Evolutionary conservation across 2,113 vertebrate genomes (phyloP).

Genomic region (Indri indri): DNA sequence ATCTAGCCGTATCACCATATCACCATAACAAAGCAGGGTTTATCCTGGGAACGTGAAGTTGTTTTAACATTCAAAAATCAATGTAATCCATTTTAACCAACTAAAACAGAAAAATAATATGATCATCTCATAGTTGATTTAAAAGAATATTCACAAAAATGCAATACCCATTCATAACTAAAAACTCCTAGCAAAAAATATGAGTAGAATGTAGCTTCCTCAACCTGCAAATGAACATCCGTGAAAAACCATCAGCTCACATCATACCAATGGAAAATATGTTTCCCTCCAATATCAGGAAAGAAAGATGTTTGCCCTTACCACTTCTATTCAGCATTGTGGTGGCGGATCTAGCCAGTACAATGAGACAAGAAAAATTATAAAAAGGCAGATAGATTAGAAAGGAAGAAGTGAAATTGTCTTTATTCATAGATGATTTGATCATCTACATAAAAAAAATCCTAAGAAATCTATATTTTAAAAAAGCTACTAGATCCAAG

Average conservation of each 20-base stretch:
- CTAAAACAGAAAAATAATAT: background rate
- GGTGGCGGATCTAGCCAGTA: background rate
- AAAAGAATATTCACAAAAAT: background rate
- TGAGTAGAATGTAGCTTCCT: background rate
- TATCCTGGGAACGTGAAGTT: background rate
- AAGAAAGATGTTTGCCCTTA: background rate
- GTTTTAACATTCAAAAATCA: slow-evolving; percentile 5
- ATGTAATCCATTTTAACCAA: background rate
- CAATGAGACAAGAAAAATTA: slow-evolving; percentile 1
- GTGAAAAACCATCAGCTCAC: background rate
- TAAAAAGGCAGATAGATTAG: background rate
- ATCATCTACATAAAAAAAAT: background rate
- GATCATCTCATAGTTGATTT: background rate
- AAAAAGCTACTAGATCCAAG: background rate
- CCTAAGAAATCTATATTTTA: background rate
- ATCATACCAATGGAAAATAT: background rate
- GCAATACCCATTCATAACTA: background rate
- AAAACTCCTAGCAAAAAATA: background rate
- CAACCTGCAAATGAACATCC: background rate
- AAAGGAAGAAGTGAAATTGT: background rate
- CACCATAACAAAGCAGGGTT: background rate
- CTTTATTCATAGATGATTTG: background rate
- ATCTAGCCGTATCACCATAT: background rate
- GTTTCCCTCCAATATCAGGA: background rate
- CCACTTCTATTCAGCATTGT: background rate